phyloP scores from a whole-genome alignment of 2,113 vertebrate species.

The Aythya baeri region DNA sequence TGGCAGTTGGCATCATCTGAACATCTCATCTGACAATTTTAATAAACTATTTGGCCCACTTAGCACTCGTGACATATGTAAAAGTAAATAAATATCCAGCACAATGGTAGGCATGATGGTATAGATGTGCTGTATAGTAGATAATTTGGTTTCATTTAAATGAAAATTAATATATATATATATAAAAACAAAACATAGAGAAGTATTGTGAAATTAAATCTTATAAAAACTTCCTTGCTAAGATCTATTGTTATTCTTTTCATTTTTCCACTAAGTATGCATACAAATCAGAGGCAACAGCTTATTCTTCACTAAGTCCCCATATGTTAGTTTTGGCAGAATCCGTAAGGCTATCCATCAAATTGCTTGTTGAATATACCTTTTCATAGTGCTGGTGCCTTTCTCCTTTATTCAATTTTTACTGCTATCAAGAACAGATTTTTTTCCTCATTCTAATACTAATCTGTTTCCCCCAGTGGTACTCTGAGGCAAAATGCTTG shows the following conservation, averaged over 20 bases:
- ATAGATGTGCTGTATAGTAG: background rate
- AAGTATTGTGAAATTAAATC: background rate
- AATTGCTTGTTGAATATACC: background rate
- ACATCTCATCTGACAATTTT: background rate
- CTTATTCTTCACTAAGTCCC: conserved; percentile 3
- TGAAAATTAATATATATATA: background rate
- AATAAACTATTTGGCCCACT: background rate
- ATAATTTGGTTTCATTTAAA: background rate
- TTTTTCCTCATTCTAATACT: background rate
- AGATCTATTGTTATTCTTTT: background rate
- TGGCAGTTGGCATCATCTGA: background rate
- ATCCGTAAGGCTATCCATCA: background rate
- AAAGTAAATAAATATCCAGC: background rate
- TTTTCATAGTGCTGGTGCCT: background rate
- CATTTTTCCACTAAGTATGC: background rate
- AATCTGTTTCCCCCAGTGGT: background rate
- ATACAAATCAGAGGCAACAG: conserved; percentile 4
- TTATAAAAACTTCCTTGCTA: background rate
- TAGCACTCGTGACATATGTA: background rate
- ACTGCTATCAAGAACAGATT: background rate
- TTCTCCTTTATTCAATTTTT: background rate
- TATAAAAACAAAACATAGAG: background rate
- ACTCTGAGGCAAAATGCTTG: background rate
- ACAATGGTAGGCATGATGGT: background rate
- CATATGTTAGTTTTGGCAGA: conserved; percentile 23